Evolutionary conservation across 2,797 vertebrate species (phyloP).

Genomic region (Sebastes cheni): DNA sequence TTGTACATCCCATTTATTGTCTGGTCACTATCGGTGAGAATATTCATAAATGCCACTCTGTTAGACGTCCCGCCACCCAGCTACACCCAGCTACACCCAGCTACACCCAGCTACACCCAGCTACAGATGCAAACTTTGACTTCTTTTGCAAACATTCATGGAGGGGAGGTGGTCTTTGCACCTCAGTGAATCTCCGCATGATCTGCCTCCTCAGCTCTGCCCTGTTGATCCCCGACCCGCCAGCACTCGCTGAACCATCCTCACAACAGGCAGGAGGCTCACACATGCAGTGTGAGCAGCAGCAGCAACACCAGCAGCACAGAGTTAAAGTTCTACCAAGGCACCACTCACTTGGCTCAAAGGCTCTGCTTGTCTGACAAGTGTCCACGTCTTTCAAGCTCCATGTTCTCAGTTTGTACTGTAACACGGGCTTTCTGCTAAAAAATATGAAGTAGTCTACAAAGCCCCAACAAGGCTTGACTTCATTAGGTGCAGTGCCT

Average conservation of each 20-base stretch:
- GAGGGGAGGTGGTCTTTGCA: background rate
- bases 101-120: background rate
- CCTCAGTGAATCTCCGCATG: constrained; percentile 18
- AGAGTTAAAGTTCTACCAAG: background rate
- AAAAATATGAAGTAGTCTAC: too few species aligned
- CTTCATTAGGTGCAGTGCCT: too few species aligned
- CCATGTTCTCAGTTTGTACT: rapidly evolving
- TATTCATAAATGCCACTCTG: background rate
- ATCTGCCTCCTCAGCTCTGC: background rate
- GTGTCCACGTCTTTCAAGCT: background rate
- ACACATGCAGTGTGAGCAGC: background rate
- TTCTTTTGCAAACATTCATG: background rate
- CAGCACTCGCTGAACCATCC: constrained; percentile 13
- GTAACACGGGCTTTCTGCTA: too few species aligned
- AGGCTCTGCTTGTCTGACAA: background rate
- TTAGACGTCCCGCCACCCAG: too few species aligned
- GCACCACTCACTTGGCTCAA: background rate
- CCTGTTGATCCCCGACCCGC: background rate
- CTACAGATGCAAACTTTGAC: background rate
- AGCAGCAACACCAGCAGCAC: background rate
- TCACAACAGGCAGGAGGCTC: background rate
- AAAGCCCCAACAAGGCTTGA: too few species aligned
- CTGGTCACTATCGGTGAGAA: background rate
- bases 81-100: background rate
- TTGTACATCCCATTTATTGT: constrained; percentile 13